Base-by-base conservation (phyloP, 2,797 vertebrate species). In the Poecile montanus region DNA sequence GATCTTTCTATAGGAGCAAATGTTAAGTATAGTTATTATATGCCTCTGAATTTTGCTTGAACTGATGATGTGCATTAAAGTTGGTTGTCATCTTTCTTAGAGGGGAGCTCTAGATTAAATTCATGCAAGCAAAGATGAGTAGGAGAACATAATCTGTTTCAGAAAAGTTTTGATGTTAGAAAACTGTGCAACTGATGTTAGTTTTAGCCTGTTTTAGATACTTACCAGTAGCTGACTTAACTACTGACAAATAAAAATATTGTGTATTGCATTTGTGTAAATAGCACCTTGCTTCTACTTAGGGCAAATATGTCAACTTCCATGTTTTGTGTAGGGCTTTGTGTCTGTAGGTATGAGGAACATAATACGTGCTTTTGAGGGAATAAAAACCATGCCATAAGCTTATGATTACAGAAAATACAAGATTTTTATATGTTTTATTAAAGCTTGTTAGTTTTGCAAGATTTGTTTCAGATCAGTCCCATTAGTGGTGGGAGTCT, bases 291-390 rank as follows among this genome's bases (percentile, higher is more conserved):
- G 22, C 32, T 85, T 82, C 62, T 76, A 0, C 36, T 60, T 71
- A 18, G 36, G 21, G 17, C 6, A 63, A 48, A 9, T 47, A 11
- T 44, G 22, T 45, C 10, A 60, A 3, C 30, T 6, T 45, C 20
- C 34, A 36, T 57, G 25, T 53, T 89, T 93, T 61, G 32, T 65
- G 14, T 61, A 36, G 16, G 23, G 15, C 38, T 86, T 61, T 53
- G 38, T 5, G 36, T 14, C 34, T 84, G 3, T n/a, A 45, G 34
- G 11, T 40, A 8, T 62, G 23, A 42, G 38, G n/a, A 68, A 20
- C 1, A 2, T n/a, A 21, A 3, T 40, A 16, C 2, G 1, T 61
- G 27, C 20, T 57, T 86, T 15, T 7, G 6, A 44, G 30, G 15
- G 14, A 53, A 53, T 45, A 81, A 74, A 89, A 84, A 18, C 3